Base-by-base conservation (phyloP, 1,140 invertebrate species). In the Meloidogyne floridensis region DNA sequence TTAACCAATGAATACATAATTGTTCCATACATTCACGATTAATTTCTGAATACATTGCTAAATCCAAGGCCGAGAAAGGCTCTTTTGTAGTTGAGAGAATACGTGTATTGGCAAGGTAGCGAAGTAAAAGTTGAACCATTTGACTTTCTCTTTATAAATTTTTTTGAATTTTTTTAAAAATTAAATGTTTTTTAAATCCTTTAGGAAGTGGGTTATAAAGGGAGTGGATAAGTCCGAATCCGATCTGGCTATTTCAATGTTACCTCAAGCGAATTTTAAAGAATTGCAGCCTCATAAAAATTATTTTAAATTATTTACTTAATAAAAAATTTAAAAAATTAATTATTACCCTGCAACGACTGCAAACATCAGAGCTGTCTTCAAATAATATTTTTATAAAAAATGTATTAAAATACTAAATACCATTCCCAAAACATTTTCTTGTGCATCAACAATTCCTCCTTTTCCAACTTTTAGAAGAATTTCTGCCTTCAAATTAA, bases 61-160 rank as follows among this genome's bases (percentile, higher is more conserved):
- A 42, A 15, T 82, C 81, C n/a, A 82, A 53, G 1, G 80, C 81
- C 13, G 70, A 82, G 47, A 82, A 82, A 0, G 77, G 80, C 54
- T 74, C 81, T 82, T 82, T 82, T 47, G 81, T 82, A n/a, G 81
- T 82, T 10, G 80, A 82, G 18, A 43, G 54, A 42, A 82, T 72
- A 9, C 80, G 47, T 70, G 74, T 51, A 59, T 82, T 82, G 51
- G 81, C 81, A 9, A 53, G 20, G 2, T 65, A 59, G 18, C 74
- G 72, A 43, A 82, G 80, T 11, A 82, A 47, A 7, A 82, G n/a
- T 69, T 74, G 71, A 20, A 82, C 80, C 81, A 82, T 82, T 72
- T 9, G 7, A 82, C 79, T 82, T 59, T 82, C 81, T 32, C 80
- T 81, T 2, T 81, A 81, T n/a, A n/a, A 42, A 6, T 3, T 42